Base-by-base conservation (phyloP, 2,888 invertebrate species). In the Rhagium mordax region DNA sequence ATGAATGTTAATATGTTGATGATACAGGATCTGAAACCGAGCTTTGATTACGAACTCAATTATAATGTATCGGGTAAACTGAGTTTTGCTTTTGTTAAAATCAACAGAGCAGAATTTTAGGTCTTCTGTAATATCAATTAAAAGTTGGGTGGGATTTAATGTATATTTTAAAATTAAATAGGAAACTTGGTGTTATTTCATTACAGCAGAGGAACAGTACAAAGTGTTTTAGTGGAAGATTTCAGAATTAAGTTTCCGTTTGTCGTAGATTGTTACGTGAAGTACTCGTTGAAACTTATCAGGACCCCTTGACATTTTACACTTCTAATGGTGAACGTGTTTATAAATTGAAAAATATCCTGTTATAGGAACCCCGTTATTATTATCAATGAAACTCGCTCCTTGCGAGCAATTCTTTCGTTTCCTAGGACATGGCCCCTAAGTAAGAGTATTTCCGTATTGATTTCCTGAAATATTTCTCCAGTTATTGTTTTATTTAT, bases 131-230 rank as follows among this genome's bases (percentile, higher is more conserved):
- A 47, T 67, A 67, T 20, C 67, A 55, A 57, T 67, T 67, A 67
- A 67, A 67, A 67, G 41, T 67, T 66, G 60, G 7, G 20, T 41
- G n/a, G 15, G 18, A 61, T 61, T 53, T 66, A 57, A 21, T 67
- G 67, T 21, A 33, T 57, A 67, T 29, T 67, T 57, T 20, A 29
- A 67, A 57, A 67, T 55, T 13, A 57, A 67, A 67, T 20, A 33
- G 53, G 20, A 57, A 65, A 65, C 18, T 61, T 57, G 4, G 41
- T 33, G 16, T 55, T 55, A 66, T 66, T 55, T 55, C 24, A 33
- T 66, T 20, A 41, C 18, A 13, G 21, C 20, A 47, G 21, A 47
- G 57, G 20, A 53, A 53, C 21, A 55, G 13, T n/a, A n/a, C 15
- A 55, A 29, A 13, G 48, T 47, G 8, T n/a, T 48, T 8, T 62